Percentiles rank a stretch among this genome's conserved stretches.
Conservation (phyloP, 2,797 vertebrate species). For the Myripristis murdjan region DNA sequence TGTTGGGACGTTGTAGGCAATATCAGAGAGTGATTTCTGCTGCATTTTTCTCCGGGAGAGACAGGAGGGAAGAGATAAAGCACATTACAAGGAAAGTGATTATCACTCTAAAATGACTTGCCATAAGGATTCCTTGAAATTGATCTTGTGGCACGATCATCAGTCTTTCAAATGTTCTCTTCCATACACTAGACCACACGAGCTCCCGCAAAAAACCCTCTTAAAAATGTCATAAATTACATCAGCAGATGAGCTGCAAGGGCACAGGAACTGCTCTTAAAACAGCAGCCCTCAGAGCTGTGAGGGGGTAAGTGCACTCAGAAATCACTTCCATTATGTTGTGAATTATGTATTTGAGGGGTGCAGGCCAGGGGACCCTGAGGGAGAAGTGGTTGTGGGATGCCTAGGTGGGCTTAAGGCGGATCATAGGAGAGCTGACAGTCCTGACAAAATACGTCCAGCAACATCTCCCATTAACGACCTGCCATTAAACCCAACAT, state of each 20-base stretch:
- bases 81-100: constrained; percentile 68
- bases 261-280: constrained; percentile 70
- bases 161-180: constrained; percentile 76
- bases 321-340: constrained; percentile 85
- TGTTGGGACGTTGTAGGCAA: constrained; percentile 17
- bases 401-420: constrained; percentile 60
- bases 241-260: constrained; percentile 58
- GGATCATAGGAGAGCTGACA: constrained; percentile 57
- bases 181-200: constrained; percentile 68
- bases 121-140: constrained; percentile 78
- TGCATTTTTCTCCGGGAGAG: constrained; percentile 33
- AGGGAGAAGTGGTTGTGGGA: constrained; percentile 56
- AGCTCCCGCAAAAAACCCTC: constrained; percentile 64
- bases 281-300: constrained; percentile 70
- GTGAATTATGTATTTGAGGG: constrained; percentile 88
- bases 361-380: constrained; percentile 44
- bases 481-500: constrained; percentile 81
- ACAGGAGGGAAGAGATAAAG: constrained; percentile 72
- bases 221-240: constrained; percentile 81
- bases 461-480: constrained; percentile 70
- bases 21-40: constrained; percentile 20
- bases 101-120: constrained; percentile 71
- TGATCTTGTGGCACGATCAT: constrained; percentile 79
- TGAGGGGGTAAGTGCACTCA: constrained; percentile 85
- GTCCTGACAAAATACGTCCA: constrained; percentile 65